phyloP scores from a whole-genome alignment of 2,888 invertebrate species.

The Phania funesta region DNA sequence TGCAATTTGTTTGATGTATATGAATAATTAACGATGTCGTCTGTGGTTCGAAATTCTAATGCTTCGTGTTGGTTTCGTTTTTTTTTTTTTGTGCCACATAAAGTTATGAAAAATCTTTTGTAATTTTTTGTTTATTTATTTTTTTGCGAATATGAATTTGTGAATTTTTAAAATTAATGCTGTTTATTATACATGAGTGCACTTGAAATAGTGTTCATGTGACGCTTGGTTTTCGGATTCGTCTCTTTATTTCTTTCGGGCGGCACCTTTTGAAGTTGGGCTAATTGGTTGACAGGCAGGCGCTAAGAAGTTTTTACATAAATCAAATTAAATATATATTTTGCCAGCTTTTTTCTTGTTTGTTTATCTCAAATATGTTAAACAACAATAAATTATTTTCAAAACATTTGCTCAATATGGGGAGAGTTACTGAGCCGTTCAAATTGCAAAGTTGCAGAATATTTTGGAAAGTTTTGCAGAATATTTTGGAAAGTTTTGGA shows the following conservation, averaged over 20 bases:
- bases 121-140: conserved; percentile 38
- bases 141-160: conserved; percentile 33
- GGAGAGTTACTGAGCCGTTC: not conserved
- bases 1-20: conserved; percentile 78
- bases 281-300: conserved; percentile 61
- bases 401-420: conserved; percentile 7
- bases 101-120: conserved; percentile 61
- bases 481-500: not conserved
- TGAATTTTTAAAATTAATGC: conserved; percentile 65
- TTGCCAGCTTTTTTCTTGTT: not conserved
- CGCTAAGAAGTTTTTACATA: conserved; percentile 63
- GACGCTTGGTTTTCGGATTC: conserved; percentile 44
- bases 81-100: conserved; percentile 7
- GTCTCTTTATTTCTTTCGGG: not conserved
- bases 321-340: conserved; percentile 52
- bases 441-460: not conserved
- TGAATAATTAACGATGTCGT: conserved; percentile 76
- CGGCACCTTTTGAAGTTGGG: conserved; percentile 59
- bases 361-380: conserved; percentile 14
- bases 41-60: conserved; percentile 58
- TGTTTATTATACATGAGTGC: conserved; percentile 66
- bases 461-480: not conserved
- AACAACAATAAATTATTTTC: conserved; percentile 36
- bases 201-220: conserved; percentile 56
- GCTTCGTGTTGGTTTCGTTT: not conserved